A percentile compares a stretch with the other conserved stretches of the same genome.
phyloP scores from a whole-genome alignment of 2,113 vertebrate genomes.

The Lycaon pictus region DNA sequence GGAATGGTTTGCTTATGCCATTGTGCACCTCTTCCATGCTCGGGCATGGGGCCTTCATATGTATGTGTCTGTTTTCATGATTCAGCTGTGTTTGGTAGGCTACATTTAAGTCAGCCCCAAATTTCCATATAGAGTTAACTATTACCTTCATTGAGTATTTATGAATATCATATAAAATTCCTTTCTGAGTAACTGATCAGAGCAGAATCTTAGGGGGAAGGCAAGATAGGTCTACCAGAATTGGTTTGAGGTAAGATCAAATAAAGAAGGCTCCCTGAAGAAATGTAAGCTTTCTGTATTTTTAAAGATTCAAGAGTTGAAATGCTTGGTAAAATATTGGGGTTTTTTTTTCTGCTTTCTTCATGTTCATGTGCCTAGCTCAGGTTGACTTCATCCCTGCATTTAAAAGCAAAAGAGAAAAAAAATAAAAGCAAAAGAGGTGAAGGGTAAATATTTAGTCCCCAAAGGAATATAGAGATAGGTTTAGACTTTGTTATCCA shows the following conservation, averaged over 20 bases:
- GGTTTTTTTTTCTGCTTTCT: neutral
- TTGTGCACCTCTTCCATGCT: neutral
- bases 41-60: neutral
- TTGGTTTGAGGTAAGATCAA: constrained; percentile 43
- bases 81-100: neutral
- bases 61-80: constrained; percentile 17
- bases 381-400: neutral
- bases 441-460: neutral
- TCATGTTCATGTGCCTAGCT: neutral
- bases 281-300: constrained; percentile 30
- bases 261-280: neutral
- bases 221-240: neutral
- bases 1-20: neutral
- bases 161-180: constrained; percentile 6
- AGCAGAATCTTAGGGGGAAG: constrained; percentile 10
- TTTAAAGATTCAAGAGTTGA: constrained; percentile 13
- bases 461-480: constrained; percentile 67
- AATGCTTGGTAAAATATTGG: neutral
- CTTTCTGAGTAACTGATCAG: constrained; percentile 25
- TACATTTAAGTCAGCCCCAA: neutral
- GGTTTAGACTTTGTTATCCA: constrained; percentile 72
- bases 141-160: neutral
- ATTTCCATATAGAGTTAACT: constrained; percentile 42
- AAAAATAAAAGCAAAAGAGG: neutral
- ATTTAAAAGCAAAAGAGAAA: constrained; percentile 21